These are phyloP conservation scores for Tenebrio molitor DNA, from an alignment of 1,140 invertebrate species.

Conservation along the genomic window DNA sequence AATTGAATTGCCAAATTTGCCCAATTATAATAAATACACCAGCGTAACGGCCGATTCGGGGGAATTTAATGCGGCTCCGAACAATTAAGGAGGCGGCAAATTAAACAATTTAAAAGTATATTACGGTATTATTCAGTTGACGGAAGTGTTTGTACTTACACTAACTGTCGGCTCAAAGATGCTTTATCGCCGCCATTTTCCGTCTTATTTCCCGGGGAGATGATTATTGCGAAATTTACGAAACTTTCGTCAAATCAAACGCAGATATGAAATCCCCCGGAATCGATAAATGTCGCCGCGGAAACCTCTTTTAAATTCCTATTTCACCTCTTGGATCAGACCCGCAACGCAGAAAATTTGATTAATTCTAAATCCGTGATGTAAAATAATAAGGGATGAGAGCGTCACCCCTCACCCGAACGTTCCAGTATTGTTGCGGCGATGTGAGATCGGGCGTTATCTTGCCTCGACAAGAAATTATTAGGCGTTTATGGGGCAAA, in stretches of 20 bases:
- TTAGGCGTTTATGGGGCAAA: no score
- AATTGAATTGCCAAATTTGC: conserved; percentile 35
- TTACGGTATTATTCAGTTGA: conserved; percentile 29
- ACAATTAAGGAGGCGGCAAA: conserved; percentile 18
- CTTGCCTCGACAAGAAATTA: no score
- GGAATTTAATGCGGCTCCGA: conserved; percentile 3
- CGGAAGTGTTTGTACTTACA: conserved; percentile 19
- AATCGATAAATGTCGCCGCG: no score
- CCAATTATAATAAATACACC: conserved; percentile 39
- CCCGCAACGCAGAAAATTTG: no score
- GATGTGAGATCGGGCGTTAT: no score
- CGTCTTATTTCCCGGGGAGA: neutral
- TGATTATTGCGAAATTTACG: neutral
- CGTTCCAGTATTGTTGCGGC: no score
- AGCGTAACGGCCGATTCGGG: neutral
- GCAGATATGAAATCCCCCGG: neutral
- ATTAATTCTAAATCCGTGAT: no score
- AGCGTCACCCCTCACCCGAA: no score
- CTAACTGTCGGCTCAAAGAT: conserved; percentile 26
- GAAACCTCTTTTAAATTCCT: no score
- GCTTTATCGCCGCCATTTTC: conserved; percentile 20
- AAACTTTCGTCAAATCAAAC: neutral
- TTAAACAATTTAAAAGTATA: conserved; percentile 36
- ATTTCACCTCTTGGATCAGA: no score
- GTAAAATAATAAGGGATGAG: no score